A percentile compares a stretch with the other conserved stretches of the same genome.
Evolutionary conservation across 2,888 invertebrate genomes (phyloP).

Genomic region (Oasisia sp.): DNA sequence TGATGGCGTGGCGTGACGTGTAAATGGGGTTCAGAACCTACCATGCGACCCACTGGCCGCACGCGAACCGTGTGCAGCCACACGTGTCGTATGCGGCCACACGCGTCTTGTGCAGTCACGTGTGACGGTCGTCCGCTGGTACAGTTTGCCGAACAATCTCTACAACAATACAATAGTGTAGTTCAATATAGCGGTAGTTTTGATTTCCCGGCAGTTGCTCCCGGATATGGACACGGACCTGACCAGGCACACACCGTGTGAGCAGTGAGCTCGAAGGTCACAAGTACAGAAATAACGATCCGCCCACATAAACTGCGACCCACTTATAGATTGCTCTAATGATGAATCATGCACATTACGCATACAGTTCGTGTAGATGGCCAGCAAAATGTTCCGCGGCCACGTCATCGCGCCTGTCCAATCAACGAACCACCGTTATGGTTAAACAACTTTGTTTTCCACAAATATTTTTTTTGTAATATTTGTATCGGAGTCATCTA

Average conservation of each 20-base stretch:
- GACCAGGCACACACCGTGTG: neutral
- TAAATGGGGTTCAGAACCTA: no score
- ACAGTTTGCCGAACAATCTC: no score
- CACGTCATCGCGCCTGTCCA: no score
- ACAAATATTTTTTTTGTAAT: neutral
- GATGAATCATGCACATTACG: neutral
- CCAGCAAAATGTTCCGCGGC: no score
- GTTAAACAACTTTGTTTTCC: neutral
- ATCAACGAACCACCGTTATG: no score
- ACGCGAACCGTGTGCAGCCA: no score
- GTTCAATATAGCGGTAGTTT: neutral
- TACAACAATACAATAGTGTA: no score
- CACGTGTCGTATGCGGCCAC: no score
- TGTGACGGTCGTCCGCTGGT: no score
- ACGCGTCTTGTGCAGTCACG: no score
- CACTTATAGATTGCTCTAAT: neutral
- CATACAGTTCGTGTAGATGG: neutral
- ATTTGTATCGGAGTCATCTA: neutral
- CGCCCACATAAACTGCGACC: neutral
- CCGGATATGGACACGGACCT: neutral
- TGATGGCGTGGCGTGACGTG: no score
- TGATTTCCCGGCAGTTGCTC: neutral
- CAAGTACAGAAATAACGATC: neutral
- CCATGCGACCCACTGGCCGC: no score
- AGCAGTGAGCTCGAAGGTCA: neutral